Percentiles rank a stretch among this genome's conserved stretches.
phyloP scores from a whole-genome alignment of 2,797 vertebrate species.

The Phataginus tricuspis region DNA sequence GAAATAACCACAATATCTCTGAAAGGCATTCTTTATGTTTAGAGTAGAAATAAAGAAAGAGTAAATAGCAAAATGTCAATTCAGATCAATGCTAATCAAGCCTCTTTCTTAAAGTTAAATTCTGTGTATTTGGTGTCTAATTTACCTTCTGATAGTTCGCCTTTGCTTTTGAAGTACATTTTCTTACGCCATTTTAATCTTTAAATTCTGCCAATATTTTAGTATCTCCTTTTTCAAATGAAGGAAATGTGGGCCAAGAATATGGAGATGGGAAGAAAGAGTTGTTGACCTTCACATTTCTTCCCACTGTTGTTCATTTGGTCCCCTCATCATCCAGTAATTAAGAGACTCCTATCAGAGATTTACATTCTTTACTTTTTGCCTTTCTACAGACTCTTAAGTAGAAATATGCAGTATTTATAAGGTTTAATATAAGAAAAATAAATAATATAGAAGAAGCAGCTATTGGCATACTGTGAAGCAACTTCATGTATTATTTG shows the following conservation, averaged over 20 bases:
- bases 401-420: neutral
- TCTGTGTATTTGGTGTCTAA: neutral
- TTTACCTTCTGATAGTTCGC: neutral
- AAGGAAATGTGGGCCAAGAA: neutral
- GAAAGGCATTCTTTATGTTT: neutral
- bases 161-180: neutral
- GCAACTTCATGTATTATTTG: constrained; percentile 8
- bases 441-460: neutral
- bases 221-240: neutral
- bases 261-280: neutral
- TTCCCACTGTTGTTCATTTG: neutral
- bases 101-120: neutral
- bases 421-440: constrained; percentile 7
- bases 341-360: neutral
- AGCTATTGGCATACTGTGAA: neutral
- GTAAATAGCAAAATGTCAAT: neutral
- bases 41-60: neutral
- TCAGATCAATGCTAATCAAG: neutral
- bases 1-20: neutral
- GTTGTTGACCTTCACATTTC: neutral
- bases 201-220: neutral
- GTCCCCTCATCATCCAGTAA: neutral
- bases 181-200: neutral
- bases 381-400: neutral
- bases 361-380: constrained; percentile 13